Evolutionary conservation across 2,113 vertebrate species (phyloP).

Genomic region (Hystrix cristata): DNA sequence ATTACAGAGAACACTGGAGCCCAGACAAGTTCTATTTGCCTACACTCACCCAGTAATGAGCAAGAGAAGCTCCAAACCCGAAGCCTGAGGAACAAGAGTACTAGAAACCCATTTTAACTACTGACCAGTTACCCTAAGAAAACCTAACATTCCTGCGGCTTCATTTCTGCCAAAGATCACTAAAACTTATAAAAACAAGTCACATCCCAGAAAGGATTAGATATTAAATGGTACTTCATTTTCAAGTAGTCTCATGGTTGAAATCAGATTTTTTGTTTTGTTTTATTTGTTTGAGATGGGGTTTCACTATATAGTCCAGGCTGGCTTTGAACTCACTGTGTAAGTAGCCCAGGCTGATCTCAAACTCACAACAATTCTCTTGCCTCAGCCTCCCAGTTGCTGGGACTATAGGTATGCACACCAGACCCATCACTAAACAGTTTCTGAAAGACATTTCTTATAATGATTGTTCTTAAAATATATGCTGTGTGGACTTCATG

Average conservation of each 20-base stretch:
- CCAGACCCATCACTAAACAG: background rate
- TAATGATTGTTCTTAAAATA: background rate
- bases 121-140: background rate
- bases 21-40: background rate
- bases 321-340: background rate
- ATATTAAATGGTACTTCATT: slow-evolving; percentile 42
- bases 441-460: background rate
- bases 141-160: background rate
- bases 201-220: slow-evolving; percentile 5
- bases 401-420: background rate
- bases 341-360: background rate
- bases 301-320: background rate
- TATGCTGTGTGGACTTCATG: background rate
- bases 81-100: background rate
- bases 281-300: background rate
- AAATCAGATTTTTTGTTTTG: background rate
- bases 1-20: background rate
- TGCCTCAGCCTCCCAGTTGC: background rate
- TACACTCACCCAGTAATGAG: background rate
- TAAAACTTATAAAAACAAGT: background rate
- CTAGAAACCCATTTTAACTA: background rate
- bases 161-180: background rate
- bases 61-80: background rate
- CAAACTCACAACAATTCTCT: background rate
- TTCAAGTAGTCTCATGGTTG: slow-evolving; percentile 18